Conservation (phyloP, 35 echinoderm and acorn worm genomes). For the Patiria miniata region DNA sequence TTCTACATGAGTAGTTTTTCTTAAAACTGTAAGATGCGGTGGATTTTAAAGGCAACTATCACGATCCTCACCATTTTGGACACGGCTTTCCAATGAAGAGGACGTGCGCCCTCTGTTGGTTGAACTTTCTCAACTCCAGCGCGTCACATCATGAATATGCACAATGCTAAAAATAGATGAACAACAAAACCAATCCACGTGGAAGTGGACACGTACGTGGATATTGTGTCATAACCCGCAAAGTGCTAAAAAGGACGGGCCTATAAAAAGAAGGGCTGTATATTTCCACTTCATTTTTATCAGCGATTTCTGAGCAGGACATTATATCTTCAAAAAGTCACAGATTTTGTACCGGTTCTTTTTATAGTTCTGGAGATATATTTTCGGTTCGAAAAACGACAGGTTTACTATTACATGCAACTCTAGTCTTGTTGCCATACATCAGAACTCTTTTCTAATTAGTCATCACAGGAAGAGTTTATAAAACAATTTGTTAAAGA, state of each 20-base stretch:
- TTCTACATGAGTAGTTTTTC: neutral
- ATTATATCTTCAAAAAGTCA: no score
- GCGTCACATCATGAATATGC: slow-evolving; percentile 8
- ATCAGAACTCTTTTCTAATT: no score
- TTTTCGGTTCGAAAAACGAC: no score
- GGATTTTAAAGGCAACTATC: neutral
- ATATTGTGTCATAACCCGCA: neutral
- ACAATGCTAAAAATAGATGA: neutral
- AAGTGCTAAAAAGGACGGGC: no score
- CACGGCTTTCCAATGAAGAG: neutral
- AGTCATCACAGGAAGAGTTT: neutral
- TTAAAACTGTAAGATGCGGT: neutral
- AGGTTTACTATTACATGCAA: no score
- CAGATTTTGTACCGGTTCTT: no score
- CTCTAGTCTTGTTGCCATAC: no score
- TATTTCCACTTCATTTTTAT: no score
- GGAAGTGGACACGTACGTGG: neutral
- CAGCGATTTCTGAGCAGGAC: no score
- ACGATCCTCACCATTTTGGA: neutral
- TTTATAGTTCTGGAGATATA: no score
- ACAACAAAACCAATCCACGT: neutral
- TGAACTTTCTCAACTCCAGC: neutral
- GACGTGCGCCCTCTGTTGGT: neutral
- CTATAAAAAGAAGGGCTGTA: no score
- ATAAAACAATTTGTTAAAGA: neutral